A percentile compares a stretch with the other conserved stretches of the same genome.
phyloP scores from a whole-genome alignment of 92 coral and sea anemone species.

The Ricordea florida region DNA sequence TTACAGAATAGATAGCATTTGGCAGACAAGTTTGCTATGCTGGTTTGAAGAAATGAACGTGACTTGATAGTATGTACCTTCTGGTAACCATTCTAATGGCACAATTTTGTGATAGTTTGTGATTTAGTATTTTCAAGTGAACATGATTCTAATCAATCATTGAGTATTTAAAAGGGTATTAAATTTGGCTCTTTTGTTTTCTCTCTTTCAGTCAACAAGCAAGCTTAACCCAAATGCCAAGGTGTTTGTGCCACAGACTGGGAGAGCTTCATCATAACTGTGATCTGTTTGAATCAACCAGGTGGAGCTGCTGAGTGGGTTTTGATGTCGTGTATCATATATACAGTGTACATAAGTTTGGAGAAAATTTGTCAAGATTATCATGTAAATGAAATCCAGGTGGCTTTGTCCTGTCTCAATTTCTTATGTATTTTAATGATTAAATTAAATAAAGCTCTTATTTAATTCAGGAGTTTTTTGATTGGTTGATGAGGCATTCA shows the following conservation, averaged over 20 bases:
- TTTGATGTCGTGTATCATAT: constrained; percentile 47
- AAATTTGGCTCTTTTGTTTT: background rate
- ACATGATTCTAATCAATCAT: too few relatives aligned
- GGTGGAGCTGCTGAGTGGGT: background rate
- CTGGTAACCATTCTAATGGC: too few relatives aligned
- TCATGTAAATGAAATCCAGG: constrained; percentile 71
- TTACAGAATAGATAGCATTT: too few relatives aligned
- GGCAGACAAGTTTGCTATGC: too few relatives aligned
- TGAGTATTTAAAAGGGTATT: too few relatives aligned
- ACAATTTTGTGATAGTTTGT: too few relatives aligned
- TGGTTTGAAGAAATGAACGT: too few relatives aligned
- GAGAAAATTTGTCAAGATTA: constrained; percentile 61
- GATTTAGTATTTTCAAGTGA: too few relatives aligned
- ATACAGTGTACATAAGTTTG: constrained; percentile 49
- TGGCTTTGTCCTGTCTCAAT: constrained; percentile 64
- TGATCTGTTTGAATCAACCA: too few relatives aligned
- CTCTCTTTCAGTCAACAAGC: constrained; percentile 71
- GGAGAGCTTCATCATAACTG: constrained; percentile 74
- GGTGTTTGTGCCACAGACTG: constrained; percentile 83
- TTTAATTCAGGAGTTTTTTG: constrained; percentile 10
- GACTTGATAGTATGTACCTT: too few relatives aligned
- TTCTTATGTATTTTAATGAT: constrained; percentile 65
- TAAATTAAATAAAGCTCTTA: constrained; percentile 52
- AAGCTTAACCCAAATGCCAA: constrained; percentile 98
- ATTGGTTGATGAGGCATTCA: background rate